Evolutionary conservation across 64 coral and sea anemone genomes (phyloP), one percentile per base, ranked within the genome.

Genomic region (Astreopora myriophthalma): DNA sequence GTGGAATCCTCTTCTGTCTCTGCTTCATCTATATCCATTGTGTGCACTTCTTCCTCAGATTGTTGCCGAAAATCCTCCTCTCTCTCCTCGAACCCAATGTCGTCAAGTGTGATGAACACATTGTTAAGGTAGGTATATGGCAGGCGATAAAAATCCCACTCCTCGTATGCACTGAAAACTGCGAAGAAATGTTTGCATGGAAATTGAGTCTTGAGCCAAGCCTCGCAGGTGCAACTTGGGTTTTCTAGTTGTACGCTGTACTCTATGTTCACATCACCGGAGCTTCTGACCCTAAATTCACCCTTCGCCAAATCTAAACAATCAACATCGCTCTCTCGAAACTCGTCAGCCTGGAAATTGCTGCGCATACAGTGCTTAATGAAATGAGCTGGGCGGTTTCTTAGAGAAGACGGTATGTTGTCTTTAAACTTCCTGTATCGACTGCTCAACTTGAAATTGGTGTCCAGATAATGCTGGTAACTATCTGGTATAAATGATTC

Each of bases 401-500:
- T 73, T 10, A 89, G 74, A 36, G 79, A 89, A 3, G 2, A 29
- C 1, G 87, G 87, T 30, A 89, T 32, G 16, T 19, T 77, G 1
- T n/a, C 5, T 12, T 82, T 55, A 7, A 1, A 36, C 30, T 20
- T 30, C n/a, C 62, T 40, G 80, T 62, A 62, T 84, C 2, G 0
- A 31, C 69, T 58, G 17, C 88, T 90, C 13, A 79, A 64, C 29
- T 91, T 67, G 2, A 91, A 32, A 12, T 92, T 86, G 11, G 69
- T 84, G 66, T 92, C 60, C 14, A 90, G 57, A 8, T 90, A 81
- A 26, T 90, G 88, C 48, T 92, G 89, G 22, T 60, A 71, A 19
- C 32, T 48, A 44, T 92, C 90, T 10, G 52, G 90, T 23, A 92
- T n/a, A 25, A 85, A 92, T 8, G 33, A 85, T 29, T 92, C 90